Conservation (phyloP, 2,797 vertebrate genomes). For the Eulemur mongoz region DNA sequence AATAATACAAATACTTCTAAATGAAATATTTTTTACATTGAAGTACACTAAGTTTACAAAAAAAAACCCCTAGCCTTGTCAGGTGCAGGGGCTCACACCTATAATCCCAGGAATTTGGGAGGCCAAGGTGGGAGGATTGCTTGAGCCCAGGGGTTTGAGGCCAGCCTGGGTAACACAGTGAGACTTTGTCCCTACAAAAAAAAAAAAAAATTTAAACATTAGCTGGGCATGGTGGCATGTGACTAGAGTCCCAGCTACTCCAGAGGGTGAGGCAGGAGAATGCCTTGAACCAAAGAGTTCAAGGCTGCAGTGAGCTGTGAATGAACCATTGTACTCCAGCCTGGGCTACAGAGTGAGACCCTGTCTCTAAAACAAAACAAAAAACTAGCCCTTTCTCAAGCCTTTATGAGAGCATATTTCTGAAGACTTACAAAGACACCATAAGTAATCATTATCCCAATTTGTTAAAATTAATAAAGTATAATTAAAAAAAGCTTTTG, state of each 20-base stretch:
- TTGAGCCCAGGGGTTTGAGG: background rate
- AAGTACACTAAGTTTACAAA: background rate
- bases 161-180: background rate
- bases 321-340: background rate
- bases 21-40: slow-evolving; percentile 35
- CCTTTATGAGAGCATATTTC: background rate
- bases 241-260: background rate
- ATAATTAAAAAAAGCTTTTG: background rate
- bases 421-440: slow-evolving; percentile 17
- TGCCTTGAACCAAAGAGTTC: background rate
- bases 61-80: background rate
- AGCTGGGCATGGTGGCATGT: background rate
- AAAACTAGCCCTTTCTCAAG: background rate
- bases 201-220: background rate
- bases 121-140: background rate
- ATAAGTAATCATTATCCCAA: background rate
- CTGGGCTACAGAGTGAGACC: background rate
- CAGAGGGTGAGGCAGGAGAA: background rate
- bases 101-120: background rate
- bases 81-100: background rate
- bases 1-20: slow-evolving; percentile 19
- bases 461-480: slow-evolving; percentile 24
- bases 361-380: no score
- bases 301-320: background rate
- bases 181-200: background rate